A percentile compares a stretch with the other conserved stretches of the same genome.
These are phyloP conservation scores for Cisticola juncidis DNA, from an alignment of 2,113 vertebrate genomes.

Conservation along the genomic window DNA sequence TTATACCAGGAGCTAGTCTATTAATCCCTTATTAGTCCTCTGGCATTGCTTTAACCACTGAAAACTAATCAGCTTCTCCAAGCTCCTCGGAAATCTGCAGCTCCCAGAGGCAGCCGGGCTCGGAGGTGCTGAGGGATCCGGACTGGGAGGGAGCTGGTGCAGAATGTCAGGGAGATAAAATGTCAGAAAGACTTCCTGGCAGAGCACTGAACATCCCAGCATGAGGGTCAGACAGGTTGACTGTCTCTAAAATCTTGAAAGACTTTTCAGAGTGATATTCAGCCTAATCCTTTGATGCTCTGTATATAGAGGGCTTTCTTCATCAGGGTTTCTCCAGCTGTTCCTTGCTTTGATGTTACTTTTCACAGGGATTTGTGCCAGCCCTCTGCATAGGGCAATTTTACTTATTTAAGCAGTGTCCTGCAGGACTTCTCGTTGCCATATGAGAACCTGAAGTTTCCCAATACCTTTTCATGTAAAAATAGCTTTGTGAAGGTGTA, in stretches of 20 bases:
- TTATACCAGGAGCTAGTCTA: conserved; percentile 37
- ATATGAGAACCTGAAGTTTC: background rate
- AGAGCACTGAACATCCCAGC: conserved; percentile 29
- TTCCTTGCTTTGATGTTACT: conserved; percentile 9
- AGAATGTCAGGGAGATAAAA: conserved; percentile 12
- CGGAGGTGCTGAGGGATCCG: background rate
- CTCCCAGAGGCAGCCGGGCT: background rate
- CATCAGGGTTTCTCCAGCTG: background rate
- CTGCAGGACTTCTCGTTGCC: background rate
- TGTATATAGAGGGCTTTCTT: background rate
- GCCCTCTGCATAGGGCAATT: conserved; percentile 14
- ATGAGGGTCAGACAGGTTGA: conserved; percentile 42
- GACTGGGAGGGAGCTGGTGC: background rate
- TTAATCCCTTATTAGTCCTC: conserved; percentile 50
- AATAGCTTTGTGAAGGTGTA: background rate
- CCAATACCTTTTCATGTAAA: background rate
- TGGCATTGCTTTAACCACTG: background rate
- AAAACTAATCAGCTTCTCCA: conserved; percentile 16
- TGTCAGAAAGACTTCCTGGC: conserved; percentile 16
- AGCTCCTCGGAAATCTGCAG: background rate
- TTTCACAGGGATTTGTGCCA: conserved; percentile 19
- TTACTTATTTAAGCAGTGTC: background rate
- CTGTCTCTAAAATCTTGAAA: conserved; percentile 50
- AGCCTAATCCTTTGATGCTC: conserved; percentile 40
- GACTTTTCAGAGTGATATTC: conserved; percentile 49